Percentiles rank a stretch among this genome's conserved stretches.
These are phyloP conservation scores for Struthidea cinerea DNA, from an alignment of 2,113 vertebrate genomes.

Conservation along the genomic window DNA sequence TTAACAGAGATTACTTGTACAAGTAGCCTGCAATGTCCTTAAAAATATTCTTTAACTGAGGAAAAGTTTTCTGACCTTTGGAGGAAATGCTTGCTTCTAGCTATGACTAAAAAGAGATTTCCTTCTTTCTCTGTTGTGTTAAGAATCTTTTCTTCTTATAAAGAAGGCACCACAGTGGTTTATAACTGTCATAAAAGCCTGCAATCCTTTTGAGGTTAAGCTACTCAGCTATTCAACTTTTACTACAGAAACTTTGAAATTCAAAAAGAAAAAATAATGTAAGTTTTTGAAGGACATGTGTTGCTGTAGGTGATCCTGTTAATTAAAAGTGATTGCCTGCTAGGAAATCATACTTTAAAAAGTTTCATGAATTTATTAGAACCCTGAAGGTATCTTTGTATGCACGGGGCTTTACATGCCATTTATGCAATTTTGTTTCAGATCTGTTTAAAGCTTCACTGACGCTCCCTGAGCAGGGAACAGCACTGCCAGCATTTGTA, in stretches of 20 bases:
- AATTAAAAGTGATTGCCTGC: conserved; percentile 89
- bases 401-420: conserved; percentile 79
- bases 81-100: conserved; percentile 85
- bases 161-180: conserved; percentile 86
- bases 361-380: conserved; percentile 86
- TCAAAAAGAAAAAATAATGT: conserved; percentile 89
- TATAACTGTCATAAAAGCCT: conserved; percentile 85
- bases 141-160: conserved; percentile 87
- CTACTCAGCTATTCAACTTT: conserved; percentile 86
- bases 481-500: conserved; percentile 65
- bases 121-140: conserved; percentile 83
- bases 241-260: conserved; percentile 88
- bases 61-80: conserved; percentile 87
- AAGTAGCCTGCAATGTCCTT: conserved; percentile 76
- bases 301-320: conserved; percentile 87
- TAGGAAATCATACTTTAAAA: conserved; percentile 85
- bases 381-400: conserved; percentile 84
- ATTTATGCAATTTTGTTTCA: conserved; percentile 84
- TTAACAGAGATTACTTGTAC: conserved; percentile 71
- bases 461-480: conserved; percentile 73
- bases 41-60: conserved; percentile 80
- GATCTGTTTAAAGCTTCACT: conserved; percentile 78
- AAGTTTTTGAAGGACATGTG: conserved; percentile 88
- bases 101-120: conserved; percentile 84
- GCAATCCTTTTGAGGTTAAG: conserved; percentile 86